Base-by-base conservation (phyloP, 2,888 invertebrate genomes). In the Synanthedon myopaeformis region DNA sequence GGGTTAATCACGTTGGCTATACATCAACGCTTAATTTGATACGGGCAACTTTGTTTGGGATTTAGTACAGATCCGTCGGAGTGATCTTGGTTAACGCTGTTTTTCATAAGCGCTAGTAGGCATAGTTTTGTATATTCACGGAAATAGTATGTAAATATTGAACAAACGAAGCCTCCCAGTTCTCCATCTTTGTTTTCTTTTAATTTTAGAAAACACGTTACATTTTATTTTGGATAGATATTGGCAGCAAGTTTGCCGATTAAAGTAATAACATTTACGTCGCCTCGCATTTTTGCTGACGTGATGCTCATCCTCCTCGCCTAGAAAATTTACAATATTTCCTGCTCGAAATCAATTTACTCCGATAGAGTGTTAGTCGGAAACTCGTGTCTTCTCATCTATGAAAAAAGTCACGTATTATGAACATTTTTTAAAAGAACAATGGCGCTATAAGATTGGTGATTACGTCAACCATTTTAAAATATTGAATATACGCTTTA, bases 391-490 rank as follows among this genome's bases (percentile, higher is more conserved):
- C 64, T 53, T 52, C 56, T 72, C 69, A 73, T 73, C 70, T 64
- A 61, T 64, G 72, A 73, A 76, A 75, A 80, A 78, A 80, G 80
- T 79, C 82, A 82, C 82, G 82, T 82, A 75, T 76, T 76, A 79
- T 72, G 70, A 61, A 67, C 65, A 66, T 61, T 67, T 65, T 70
- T 66, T 70, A 66, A 67, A 69, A 67, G 65, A 72, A 70, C 74
- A 71, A 73, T 69, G 72, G 67, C 61, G 61, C 62, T 64, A 62
- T 76, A 71, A 68, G 64, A 64, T 64, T 58, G 61, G 65, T 63
- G 67, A 73, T 74, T 65, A 64, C 58, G 69, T 28, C n/a, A 51
- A 35, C n/a, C n/a, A 45, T n/a, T 45, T 45, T 45, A 45, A 45
- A 45, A 14, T 8, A 45, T 45, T 35, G 35, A 35, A 10, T 28